Percentiles rank a stretch among this genome's conserved stretches.
These are phyloP conservation scores for Cotesia chilonis DNA, from an alignment of 1,140 invertebrate genomes.

Conservation along the genomic window DNA sequence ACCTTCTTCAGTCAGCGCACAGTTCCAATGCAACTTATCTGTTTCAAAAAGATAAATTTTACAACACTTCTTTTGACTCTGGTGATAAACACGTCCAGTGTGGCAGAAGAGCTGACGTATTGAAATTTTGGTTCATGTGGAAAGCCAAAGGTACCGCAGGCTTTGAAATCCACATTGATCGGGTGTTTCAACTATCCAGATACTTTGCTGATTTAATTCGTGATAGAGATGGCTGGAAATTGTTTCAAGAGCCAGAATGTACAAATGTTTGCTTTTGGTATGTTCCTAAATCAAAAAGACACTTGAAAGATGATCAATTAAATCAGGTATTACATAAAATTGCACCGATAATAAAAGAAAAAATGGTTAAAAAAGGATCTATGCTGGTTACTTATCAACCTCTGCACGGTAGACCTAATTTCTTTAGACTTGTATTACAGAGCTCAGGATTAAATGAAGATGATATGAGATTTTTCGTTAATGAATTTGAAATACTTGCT, in stretches of 20 bases:
- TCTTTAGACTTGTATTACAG: conserved; percentile 93
- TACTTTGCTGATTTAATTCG: conserved; percentile 77
- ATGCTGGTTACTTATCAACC: conserved; percentile 97
- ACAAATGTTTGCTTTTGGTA: conserved; percentile 98
- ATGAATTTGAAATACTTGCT: conserved; percentile 86
- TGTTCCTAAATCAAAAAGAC: conserved; percentile 74
- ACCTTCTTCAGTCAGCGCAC: conserved; percentile 64
- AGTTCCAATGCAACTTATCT: conserved; percentile 84
- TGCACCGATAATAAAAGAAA: conserved; percentile 91
- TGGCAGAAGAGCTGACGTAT: conserved; percentile 90
- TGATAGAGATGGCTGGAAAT: conserved; percentile 74
- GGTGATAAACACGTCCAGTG: conserved; percentile 95
- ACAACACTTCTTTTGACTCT: conserved; percentile 89
- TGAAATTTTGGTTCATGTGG: conserved; percentile 99
- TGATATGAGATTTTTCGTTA: conserved; percentile 87
- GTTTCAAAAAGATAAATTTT: conserved; percentile 97
- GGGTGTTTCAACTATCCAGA: conserved; percentile 77
- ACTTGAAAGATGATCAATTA: conserved; percentile 73
- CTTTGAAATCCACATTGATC: conserved; percentile 81
- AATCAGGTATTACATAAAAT: conserved; percentile 79
- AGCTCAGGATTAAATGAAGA: conserved; percentile 82
- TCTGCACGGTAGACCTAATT: conserved; percentile 81
- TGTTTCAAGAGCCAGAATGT: conserved; percentile 86
- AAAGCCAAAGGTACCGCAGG: conserved; percentile 89
- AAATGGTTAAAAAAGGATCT: conserved; percentile 92